Evolutionary conservation across 2,797 vertebrate species (phyloP).

Genomic region (Bradypus variegatus): DNA sequence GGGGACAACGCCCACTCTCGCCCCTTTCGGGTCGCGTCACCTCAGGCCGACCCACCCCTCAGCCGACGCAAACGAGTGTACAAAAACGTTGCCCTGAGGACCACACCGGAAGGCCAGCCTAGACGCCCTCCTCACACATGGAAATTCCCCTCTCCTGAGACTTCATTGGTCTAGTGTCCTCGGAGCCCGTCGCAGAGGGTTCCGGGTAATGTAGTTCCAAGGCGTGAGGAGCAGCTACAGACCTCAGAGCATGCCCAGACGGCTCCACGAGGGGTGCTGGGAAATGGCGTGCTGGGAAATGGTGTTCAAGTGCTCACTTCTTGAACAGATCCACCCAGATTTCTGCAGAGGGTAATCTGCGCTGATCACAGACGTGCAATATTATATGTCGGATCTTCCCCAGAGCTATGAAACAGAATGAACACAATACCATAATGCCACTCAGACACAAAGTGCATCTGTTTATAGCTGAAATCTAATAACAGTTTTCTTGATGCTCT

Average conservation of each 20-base stretch:
- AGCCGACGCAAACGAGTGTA: fast-evolving
- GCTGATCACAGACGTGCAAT: background rate
- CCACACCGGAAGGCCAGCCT: background rate
- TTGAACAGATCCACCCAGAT: background rate
- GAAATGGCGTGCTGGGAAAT: background rate
- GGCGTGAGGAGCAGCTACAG: too few species aligned
- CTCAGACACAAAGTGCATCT: background rate
- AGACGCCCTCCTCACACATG: fast-evolving
- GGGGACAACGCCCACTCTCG: background rate
- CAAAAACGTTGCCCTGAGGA: fast-evolving
- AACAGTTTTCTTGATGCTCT: background rate
- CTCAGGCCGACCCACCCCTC: fast-evolving
- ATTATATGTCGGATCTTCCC: background rate
- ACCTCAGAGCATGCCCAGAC: too few species aligned
- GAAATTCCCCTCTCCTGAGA: background rate
- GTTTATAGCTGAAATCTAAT: background rate
- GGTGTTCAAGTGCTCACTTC: background rate
- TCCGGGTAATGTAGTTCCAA: background rate
- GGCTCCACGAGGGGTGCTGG: background rate
- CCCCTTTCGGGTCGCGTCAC: fast-evolving
- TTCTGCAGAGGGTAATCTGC: background rate
- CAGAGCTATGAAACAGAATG: background rate
- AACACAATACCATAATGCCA: too few species aligned
- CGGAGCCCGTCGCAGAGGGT: background rate
- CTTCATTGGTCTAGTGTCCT: background rate